Conservation (phyloP, 2,113 vertebrate species). For the Raja brachyura region DNA sequence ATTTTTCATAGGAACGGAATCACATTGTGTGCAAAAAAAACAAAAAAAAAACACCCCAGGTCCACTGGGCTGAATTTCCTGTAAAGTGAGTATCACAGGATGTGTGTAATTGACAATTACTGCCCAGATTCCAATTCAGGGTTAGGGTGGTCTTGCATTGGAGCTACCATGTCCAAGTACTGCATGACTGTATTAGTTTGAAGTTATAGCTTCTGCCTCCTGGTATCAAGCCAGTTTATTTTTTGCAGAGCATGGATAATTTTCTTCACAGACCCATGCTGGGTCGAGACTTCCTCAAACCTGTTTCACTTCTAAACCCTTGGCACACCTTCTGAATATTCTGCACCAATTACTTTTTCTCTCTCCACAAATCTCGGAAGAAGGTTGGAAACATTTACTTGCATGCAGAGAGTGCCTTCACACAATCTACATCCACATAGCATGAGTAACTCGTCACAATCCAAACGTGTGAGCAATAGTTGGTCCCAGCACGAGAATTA, state of each 20-base stretch:
- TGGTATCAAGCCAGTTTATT: background rate
- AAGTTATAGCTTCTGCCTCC: background rate
- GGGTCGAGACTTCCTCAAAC: constrained; percentile 2
- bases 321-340: constrained; percentile 24
- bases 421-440: background rate
- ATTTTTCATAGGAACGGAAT: no score
- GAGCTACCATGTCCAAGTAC: background rate
- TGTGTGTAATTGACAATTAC: background rate
- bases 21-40: no score
- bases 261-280: background rate
- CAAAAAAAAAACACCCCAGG: no score
- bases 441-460: background rate
- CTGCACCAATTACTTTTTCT: constrained; percentile 5
- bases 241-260: background rate
- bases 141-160: background rate
- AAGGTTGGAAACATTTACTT: background rate
- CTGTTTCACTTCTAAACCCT: background rate
- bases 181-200: background rate
- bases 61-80: background rate
- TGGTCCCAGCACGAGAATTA: background rate
- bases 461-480: background rate
- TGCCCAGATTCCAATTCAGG: background rate
- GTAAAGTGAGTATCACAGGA: background rate
- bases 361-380: background rate
- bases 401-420: background rate